Base-by-base conservation (phyloP, 1,140 invertebrate genomes). In the Semibalanus balanoides region DNA sequence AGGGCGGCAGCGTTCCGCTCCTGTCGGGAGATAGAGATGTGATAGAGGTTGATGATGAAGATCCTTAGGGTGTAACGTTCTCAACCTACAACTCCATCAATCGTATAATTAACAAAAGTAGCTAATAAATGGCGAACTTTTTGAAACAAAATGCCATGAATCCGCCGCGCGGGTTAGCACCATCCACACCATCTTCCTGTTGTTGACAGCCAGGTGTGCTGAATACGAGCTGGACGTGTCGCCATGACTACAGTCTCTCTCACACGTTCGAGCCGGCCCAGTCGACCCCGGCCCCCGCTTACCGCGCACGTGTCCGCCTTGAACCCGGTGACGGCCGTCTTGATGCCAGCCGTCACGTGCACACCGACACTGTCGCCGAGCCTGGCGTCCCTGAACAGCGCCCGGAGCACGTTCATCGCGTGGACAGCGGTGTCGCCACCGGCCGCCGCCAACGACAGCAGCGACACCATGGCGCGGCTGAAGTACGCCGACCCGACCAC, bases 351-450 rank as follows among this genome's bases (percentile, higher is more conserved):
- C 3, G 88, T 88, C 28, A 94, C 87, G 84, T 90, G 95, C 19
- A 88, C 85, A 72, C 88, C 87, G 0, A 93, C 74, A 27, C 74
- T 70, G 27, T 94, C 91, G 31, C 89, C 88, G 22, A 97, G 85
- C 76, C 89, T 86, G 35, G 89, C 88, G 83, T 95, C 90, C 75
- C 90, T 87, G 80, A 89, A 94, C 35, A 97, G 83, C 0, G 90
- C 89, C 79, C 94, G 85, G 74, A 97, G 84, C 76, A 97, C 92
- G 84, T 97, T 96, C 76, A 96, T 83, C 11, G 91, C 88, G 85
- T 97, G 95, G 70, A 90, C 90, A 81, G 91, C 87, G 0, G 86
- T 84, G 81, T 87, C 87, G 11, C 29, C 69, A 11, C 74, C 74
- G 7, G 19, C 22, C 31, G 17, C 22, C 11, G 43, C 31, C 43